Evolutionary conservation across 2,888 invertebrate species (phyloP).

Genomic region (Coelopa pilipes): DNA sequence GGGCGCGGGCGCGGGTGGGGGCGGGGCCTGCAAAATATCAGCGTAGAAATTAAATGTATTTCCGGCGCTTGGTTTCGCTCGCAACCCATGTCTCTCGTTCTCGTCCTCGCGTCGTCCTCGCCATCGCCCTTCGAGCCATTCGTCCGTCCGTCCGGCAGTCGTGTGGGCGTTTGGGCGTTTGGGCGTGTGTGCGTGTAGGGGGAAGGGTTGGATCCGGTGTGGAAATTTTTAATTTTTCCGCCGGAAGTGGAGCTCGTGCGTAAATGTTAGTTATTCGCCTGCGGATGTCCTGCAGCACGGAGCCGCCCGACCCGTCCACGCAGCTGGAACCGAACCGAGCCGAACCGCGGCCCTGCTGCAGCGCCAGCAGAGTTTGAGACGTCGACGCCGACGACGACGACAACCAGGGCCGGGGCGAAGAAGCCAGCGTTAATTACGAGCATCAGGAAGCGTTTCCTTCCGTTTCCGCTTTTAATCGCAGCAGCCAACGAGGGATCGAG

Average conservation of each 20-base stretch:
- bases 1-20: slow-evolving; percentile 41
- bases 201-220: neutral
- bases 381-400: too few species aligned
- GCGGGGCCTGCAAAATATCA: slow-evolving; percentile 52
- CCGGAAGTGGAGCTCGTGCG: slow-evolving; percentile 1
- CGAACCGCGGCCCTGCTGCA: too few species aligned
- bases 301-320: too few species aligned
- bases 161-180: neutral
- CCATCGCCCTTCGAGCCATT: too few species aligned
- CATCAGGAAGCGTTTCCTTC: too few species aligned
- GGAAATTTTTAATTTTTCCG: slow-evolving; percentile 5
- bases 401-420: too few species aligned
- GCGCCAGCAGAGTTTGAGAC: too few species aligned
- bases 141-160: too few species aligned
- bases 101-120: neutral
- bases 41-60: slow-evolving; percentile 61
- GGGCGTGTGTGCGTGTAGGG: neutral
- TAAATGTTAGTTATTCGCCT: neutral
- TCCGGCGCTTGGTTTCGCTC: slow-evolving; percentile 46
- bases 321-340: too few species aligned
- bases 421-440: too few species aligned
- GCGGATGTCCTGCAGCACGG: slow-evolving; percentile 3
- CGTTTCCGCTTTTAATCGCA: too few species aligned
- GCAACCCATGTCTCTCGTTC: neutral
- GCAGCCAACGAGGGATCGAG: too few species aligned